phyloP scores from a whole-genome alignment of 2,113 vertebrate species.

The Nothoprocta perdicaria region DNA sequence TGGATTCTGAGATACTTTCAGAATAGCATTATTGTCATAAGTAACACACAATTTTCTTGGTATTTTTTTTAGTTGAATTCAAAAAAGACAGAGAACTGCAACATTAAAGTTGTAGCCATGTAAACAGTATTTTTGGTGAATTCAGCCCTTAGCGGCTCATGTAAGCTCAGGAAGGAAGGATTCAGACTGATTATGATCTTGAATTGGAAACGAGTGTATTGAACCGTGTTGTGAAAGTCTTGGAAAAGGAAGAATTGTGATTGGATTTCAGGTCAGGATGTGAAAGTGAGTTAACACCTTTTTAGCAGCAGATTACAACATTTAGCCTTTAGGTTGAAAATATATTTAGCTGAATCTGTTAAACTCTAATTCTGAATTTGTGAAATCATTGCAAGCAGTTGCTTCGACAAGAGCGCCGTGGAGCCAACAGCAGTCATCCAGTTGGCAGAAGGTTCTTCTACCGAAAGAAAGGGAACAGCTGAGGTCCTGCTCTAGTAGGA shows the following conservation, averaged over 20 bases:
- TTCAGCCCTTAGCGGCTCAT: not conserved
- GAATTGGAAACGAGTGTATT: not conserved
- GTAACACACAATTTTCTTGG: not conserved
- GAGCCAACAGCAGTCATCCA: not conserved
- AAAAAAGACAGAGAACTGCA: not conserved
- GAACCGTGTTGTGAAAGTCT: not conserved
- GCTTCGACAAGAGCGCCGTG: not conserved
- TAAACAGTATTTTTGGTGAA: not conserved
- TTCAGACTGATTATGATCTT: not conserved
- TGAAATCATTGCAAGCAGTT: not conserved
- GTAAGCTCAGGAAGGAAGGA: not conserved
- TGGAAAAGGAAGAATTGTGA: not conserved
- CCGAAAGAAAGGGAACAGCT: not conserved
- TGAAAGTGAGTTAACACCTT: not conserved
- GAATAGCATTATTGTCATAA: not conserved
- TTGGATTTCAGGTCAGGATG: not conserved
- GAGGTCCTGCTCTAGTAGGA: not conserved
- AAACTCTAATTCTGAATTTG: not conserved
- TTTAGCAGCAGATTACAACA: not conserved
- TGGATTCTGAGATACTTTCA: not conserved
- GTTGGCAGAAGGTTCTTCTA: not conserved
- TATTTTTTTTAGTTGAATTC: not conserved
- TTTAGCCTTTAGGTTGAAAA: not conserved
- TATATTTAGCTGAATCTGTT: not conserved
- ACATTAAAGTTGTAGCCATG: not conserved